Conservation (phyloP, 2,888 invertebrate species). For the Ichneumon xanthorius region DNA sequence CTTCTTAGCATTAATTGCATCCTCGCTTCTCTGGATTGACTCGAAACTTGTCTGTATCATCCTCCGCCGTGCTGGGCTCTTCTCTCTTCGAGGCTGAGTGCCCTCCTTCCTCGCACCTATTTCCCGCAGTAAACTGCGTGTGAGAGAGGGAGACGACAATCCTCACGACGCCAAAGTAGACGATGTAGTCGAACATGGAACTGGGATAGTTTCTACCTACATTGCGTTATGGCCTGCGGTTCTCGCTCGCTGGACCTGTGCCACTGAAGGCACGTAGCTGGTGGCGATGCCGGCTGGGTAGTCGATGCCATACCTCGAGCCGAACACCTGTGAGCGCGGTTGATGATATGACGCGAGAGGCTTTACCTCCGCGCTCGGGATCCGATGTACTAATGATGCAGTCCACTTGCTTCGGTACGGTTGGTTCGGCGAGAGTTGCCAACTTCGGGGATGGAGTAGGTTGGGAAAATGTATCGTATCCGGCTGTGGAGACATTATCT, state of each 20-base stretch:
- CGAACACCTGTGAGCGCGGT: conserved; percentile 55
- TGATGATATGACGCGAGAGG: conserved; percentile 49
- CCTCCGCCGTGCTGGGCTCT: neutral
- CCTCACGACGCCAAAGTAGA: conserved; percentile 4
- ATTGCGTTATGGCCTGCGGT: neutral
- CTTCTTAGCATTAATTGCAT: conserved; percentile 83
- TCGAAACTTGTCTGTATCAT: conserved; percentile 62
- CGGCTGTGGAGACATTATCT: conserved; percentile 4
- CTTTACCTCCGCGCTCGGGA: conserved; percentile 2
- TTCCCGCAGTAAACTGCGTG: neutral
- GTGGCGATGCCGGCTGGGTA: conserved; percentile 7
- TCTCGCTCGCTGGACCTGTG: conserved; percentile 44
- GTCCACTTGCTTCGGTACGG: no score
- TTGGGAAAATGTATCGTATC: neutral
- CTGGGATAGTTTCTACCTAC: neutral
- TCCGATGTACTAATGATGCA: conserved; percentile 6
- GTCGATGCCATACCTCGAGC: conserved; percentile 33
- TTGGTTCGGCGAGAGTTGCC: no score
- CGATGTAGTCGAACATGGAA: neutral
- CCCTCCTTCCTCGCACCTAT: conserved; percentile 34
- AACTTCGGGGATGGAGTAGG: no score
- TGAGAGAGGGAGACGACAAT: neutral
- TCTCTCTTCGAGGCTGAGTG: conserved; percentile 30
- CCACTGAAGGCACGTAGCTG: conserved; percentile 11
- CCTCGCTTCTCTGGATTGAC: conserved; percentile 75